Conservation (phyloP, 1,140 invertebrate species). For the Lordiphosa collinella region DNA sequence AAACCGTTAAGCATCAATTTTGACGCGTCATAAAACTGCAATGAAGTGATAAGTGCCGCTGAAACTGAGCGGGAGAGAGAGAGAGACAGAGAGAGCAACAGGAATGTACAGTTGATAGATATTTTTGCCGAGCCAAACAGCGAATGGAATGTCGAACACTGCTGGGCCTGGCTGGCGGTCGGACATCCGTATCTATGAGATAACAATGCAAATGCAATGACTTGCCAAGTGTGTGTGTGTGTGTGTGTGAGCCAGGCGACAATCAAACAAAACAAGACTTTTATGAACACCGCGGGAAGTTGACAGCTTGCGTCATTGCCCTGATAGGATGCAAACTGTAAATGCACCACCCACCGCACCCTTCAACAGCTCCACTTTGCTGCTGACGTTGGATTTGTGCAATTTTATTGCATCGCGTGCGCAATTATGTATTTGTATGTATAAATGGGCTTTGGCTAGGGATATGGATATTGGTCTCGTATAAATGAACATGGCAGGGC, state of each 20-base stretch:
- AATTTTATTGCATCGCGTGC: constrained; percentile 72
- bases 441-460: constrained; percentile 11
- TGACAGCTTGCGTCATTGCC: constrained; percentile 76
- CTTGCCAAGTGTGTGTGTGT: constrained; percentile 22
- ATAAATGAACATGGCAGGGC: constrained; percentile 29
- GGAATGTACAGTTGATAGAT: constrained; percentile 66
- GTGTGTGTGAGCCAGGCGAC: constrained; percentile 32
- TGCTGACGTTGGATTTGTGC: constrained; percentile 20
- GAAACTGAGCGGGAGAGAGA: constrained; percentile 16
- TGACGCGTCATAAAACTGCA: constrained; percentile 78
- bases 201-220: constrained; percentile 73
- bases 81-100: constrained; percentile 1
- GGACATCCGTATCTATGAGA: constrained; percentile 67
- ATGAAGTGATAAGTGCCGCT: constrained; percentile 75
- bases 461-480: constrained; percentile 53
- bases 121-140: constrained; percentile 21
- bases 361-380: not conserved
- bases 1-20: constrained; percentile 78
- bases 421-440: constrained; percentile 60
- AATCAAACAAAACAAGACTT: constrained; percentile 74
- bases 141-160: constrained; percentile 23
- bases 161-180: constrained; percentile 34
- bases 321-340: constrained; percentile 61
- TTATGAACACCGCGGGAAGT: constrained; percentile 77
- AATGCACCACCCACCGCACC: constrained; percentile 6